phyloP scores from a whole-genome alignment of 1,140 invertebrate species.

The Leucophenga varia region DNA sequence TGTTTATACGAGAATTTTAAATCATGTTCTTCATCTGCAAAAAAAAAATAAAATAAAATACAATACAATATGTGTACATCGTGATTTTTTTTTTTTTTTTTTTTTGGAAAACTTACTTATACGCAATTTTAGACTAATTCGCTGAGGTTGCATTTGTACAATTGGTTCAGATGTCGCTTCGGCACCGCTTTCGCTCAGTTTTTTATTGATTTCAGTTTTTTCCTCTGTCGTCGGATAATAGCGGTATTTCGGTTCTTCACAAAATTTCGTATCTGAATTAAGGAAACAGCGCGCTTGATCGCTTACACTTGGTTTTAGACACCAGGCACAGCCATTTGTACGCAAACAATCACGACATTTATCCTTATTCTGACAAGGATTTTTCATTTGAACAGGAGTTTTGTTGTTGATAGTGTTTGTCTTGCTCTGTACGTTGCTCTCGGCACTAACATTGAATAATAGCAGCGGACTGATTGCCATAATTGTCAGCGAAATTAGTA shows the following conservation, averaged over 20 bases:
- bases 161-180: conserved; percentile 55
- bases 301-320: conserved; percentile 72
- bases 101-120: conserved; percentile 68
- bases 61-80: not conserved
- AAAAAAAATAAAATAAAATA: not conserved
- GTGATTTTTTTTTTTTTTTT: conserved; percentile 1
- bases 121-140: conserved; percentile 74
- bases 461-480: too few relatives aligned
- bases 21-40: conserved; percentile 71
- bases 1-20: conserved; percentile 77
- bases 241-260: conserved; percentile 67
- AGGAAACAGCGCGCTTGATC: conserved; percentile 72
- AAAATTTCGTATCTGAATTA: conserved; percentile 62
- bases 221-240: conserved; percentile 74
- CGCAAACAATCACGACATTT: conserved; percentile 90
- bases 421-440: too few relatives aligned
- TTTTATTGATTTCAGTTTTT: conserved; percentile 58
- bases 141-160: conserved; percentile 82
- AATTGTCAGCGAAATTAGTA: too few relatives aligned
- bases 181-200: conserved; percentile 48
- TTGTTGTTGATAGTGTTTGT: too few relatives aligned
- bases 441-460: too few relatives aligned
- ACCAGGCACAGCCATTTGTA: conserved; percentile 90
- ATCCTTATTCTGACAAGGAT: conserved; percentile 79
- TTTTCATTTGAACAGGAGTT: too few relatives aligned